phyloP scores from a whole-genome alignment of 2,113 vertebrate genomes.

The Anseranas semipalmata region DNA sequence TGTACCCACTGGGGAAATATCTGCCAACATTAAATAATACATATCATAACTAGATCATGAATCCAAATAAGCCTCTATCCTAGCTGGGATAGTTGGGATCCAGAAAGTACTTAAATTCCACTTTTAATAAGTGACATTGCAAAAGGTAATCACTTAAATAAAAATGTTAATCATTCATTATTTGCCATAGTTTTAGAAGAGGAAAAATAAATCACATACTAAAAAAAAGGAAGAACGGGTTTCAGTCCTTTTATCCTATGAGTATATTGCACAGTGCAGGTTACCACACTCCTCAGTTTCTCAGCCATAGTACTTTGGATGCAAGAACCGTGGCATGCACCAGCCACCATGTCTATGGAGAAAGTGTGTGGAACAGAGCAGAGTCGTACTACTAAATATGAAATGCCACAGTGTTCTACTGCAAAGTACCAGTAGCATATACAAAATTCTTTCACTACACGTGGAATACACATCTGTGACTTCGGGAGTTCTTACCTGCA shows the following conservation, averaged over 20 bases:
- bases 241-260: neutral
- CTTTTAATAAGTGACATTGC: neutral
- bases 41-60: neutral
- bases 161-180: neutral
- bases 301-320: neutral
- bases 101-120: neutral
- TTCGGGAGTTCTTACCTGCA: neutral
- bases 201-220: neutral
- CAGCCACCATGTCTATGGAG: neutral
- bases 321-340: rapidly evolving
- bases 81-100: neutral
- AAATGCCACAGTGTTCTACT: neutral
- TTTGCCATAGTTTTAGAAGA: neutral
- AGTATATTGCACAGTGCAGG: neutral
- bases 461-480: neutral
- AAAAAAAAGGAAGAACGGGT: neutral
- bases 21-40: neutral
- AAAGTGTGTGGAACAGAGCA: neutral
- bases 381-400: neutral
- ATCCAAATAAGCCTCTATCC: neutral
- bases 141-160: neutral
- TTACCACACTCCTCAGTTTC: neutral
- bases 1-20: neutral
- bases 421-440: neutral
- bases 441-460: neutral